Evolutionary conservation across 2,113 vertebrate genomes (phyloP).

Genomic region (Mixornis gularis): DNA sequence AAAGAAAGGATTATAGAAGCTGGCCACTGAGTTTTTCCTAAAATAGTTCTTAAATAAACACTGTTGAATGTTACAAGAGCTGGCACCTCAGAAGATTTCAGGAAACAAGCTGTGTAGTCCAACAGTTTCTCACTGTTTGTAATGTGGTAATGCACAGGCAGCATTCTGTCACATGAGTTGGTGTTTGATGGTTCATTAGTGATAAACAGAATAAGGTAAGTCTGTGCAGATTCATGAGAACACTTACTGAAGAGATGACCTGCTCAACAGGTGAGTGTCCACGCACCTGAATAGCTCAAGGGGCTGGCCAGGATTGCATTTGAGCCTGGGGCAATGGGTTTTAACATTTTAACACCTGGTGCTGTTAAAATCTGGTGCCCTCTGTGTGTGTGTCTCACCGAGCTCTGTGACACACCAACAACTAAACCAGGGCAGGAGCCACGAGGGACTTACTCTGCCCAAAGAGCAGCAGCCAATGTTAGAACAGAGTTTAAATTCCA

Average conservation of each 20-base stretch:
- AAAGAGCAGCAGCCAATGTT: not conserved
- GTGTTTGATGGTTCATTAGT: not conserved
- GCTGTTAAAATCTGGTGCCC: not conserved
- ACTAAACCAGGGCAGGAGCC: not conserved
- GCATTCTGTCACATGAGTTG: not conserved
- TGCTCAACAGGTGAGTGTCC: not conserved
- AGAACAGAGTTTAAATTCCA: not conserved
- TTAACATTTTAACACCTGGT: not conserved
- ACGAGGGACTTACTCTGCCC: fast-evolving
- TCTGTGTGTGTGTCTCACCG: fast-evolving
- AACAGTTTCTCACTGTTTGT: not conserved
- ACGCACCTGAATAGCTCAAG: not conserved
- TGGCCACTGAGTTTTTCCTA: not conserved
- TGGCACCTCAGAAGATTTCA: not conserved
- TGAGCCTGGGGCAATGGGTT: fast-evolving
- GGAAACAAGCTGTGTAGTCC: not conserved
- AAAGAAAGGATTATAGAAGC: not conserved
- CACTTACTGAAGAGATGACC: not conserved
- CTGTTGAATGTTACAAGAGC: fast-evolving
- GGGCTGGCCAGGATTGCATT: not conserved
- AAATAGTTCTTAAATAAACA: not conserved
- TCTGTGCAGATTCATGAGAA: fast-evolving
- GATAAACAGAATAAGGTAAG: not conserved
- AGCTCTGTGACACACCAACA: not conserved
- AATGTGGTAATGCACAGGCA: not conserved